Evolutionary conservation across 2,797 vertebrate genomes (phyloP).

Genomic region (Lagorchestes hirsutus): DNA sequence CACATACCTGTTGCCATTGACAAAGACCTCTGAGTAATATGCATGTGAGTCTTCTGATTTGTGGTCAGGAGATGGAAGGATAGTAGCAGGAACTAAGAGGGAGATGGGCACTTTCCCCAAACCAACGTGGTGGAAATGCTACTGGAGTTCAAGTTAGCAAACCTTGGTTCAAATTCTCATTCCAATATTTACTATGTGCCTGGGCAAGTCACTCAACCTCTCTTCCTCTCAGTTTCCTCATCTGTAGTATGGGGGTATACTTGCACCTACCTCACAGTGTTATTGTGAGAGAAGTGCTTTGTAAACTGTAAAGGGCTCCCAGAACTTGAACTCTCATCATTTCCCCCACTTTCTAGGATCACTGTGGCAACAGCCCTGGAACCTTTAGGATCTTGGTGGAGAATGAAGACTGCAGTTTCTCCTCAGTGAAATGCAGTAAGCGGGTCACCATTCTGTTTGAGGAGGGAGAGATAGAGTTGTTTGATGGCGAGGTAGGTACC

Average conservation of each 20-base stretch:
- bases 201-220: not conserved
- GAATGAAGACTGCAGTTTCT: conserved; percentile 93
- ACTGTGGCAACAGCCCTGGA: conserved; percentile 90
- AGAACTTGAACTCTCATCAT: not conserved
- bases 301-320: not conserved
- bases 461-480: conserved; percentile 91
- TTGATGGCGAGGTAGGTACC: conserved; percentile 89
- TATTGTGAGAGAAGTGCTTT: not conserved
- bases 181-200: not conserved
- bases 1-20: no score
- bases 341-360: conserved; percentile 87
- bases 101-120: not conserved
- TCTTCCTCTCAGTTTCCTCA: not conserved
- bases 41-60: not conserved
- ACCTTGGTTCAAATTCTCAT: not conserved
- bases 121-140: not conserved
- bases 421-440: conserved; percentile 93
- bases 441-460: conserved; percentile 90
- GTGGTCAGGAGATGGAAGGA: not conserved
- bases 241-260: not conserved
- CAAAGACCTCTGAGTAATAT: not conserved
- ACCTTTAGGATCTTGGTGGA: conserved; percentile 94
- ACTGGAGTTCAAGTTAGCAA: not conserved
- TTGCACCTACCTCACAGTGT: not conserved
- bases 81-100: not conserved